Conservation (phyloP, 1,140 invertebrate species). For the Acromyrmex heyeri region DNA sequence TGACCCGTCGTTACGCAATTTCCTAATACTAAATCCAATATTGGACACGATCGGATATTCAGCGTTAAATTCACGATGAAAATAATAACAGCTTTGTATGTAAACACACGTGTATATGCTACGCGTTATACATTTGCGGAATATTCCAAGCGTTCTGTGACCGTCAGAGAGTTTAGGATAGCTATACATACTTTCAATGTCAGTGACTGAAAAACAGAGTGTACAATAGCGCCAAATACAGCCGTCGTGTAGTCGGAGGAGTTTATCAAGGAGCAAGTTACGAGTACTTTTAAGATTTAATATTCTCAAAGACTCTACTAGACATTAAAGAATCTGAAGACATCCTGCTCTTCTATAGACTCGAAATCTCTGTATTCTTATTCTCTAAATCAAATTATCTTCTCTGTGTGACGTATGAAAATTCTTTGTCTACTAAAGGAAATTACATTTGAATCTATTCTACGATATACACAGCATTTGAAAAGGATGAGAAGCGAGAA, state of each 20-base stretch:
- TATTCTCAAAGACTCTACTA: conserved; percentile 29
- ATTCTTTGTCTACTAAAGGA: conserved; percentile 23
- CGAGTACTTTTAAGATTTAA: conserved; percentile 33
- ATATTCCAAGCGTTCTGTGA: conserved; percentile 39
- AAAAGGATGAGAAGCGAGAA: conserved; percentile 29
- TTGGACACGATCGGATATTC: conserved; percentile 16
- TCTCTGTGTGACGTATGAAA: neutral
- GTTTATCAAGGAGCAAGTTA: conserved; percentile 28
- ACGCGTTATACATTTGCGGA: neutral
- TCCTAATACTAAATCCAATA: neutral
- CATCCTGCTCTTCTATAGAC: conserved; percentile 20
- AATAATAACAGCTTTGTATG: neutral
- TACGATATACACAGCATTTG: conserved; percentile 36
- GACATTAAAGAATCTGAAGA: conserved; percentile 43
- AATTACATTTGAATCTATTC: conserved; percentile 35
- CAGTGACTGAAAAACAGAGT: conserved; percentile 31
- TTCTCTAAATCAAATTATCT: conserved; percentile 41
- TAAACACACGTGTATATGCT: neutral
- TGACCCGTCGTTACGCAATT: neutral
- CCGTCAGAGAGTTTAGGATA: conserved; percentile 30
- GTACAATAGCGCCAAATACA: conserved; percentile 38
- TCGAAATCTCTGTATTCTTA: conserved; percentile 12
- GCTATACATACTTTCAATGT: conserved; percentile 46
- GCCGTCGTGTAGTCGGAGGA: conserved; percentile 39
- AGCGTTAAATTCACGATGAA: conserved; percentile 25